Evolutionary conservation across 2,797 vertebrate species (phyloP), one percentile per base, ranked within the genome.

Genomic region (Betta splendens): DNA sequence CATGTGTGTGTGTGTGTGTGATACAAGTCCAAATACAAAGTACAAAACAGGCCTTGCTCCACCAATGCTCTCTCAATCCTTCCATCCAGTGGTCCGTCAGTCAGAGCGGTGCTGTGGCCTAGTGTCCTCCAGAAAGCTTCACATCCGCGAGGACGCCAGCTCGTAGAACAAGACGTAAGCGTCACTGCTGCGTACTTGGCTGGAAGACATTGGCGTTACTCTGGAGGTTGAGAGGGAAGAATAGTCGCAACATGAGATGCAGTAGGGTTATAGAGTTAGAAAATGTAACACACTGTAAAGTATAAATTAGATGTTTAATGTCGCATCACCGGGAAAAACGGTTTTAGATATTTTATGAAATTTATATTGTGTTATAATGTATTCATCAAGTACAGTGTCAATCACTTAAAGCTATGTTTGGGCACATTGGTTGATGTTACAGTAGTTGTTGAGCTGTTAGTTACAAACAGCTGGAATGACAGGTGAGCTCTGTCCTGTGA

Each of bases 151-250:
- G 0, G 93, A 94, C 69, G 84, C 77, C 77, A 95, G 88, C 90
- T 98, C 97, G 1, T 98, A 99, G 91, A 99, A 99, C 87, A 99
- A 92, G 80, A 99, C 92, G 50, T 98, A 99, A 79, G 95, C 96
- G 33, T 98, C 96, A 11, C 95, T 98, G 92, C 94, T 95, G 86
- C 94, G 94, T 69, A 98, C 92, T 89, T 98, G 97, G 91, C 94
- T 94, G 85, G 95, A 94, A 63, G 95, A 96, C 94, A 98, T 95
- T 37, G 95, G 94, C 29, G 95, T 95, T 78, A 98, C 97, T 32
- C 97, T 99, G 89, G 18, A 55, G 38, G 9, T 55, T 16, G 36
- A 15, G 9, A 61, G 35, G 10, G 21, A 21, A 36, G 23, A 28
- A 1, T 5, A 18, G 37, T 5, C 10, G 2, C 0, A 13, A 0